phyloP scores from a whole-genome alignment of 2,888 invertebrate genomes.

The Scaptomyza flava region DNA sequence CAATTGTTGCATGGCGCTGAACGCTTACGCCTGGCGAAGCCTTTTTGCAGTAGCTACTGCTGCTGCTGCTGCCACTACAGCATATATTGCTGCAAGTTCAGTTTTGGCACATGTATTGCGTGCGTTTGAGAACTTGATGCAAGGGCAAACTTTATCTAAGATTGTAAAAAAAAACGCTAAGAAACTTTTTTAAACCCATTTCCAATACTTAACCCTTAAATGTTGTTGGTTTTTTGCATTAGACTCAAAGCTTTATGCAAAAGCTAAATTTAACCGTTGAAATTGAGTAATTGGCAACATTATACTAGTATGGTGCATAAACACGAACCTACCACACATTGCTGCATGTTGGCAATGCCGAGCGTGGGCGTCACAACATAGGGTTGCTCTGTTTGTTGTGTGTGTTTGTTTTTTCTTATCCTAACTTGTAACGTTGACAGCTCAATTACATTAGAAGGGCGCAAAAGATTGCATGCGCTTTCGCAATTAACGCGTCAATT shows the following conservation, averaged over 20 bases:
- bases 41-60: slow-evolving; percentile 15
- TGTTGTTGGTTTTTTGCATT: no score
- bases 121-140: slow-evolving; percentile 3
- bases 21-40: slow-evolving; percentile 36
- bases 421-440: slow-evolving; percentile 54
- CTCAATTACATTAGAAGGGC: slow-evolving; percentile 68
- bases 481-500: slow-evolving; percentile 74
- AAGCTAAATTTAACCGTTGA: background rate
- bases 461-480: slow-evolving; percentile 52
- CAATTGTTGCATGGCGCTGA: slow-evolving; percentile 76
- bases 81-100: slow-evolving; percentile 35
- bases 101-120: slow-evolving; percentile 56
- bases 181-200: background rate
- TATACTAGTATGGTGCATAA: background rate
- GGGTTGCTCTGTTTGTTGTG: slow-evolving; percentile 18
- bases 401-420: background rate
- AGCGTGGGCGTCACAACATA: slow-evolving; percentile 18
- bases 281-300: slow-evolving; percentile 1
- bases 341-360: slow-evolving; percentile 46
- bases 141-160: background rate
- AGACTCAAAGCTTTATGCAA: background rate
- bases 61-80: slow-evolving; percentile 13
- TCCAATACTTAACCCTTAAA: background rate
- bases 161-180: background rate
- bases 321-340: slow-evolving; percentile 39